phyloP scores from a whole-genome alignment of 2,113 vertebrate species.

The Corythaeola cristata region DNA sequence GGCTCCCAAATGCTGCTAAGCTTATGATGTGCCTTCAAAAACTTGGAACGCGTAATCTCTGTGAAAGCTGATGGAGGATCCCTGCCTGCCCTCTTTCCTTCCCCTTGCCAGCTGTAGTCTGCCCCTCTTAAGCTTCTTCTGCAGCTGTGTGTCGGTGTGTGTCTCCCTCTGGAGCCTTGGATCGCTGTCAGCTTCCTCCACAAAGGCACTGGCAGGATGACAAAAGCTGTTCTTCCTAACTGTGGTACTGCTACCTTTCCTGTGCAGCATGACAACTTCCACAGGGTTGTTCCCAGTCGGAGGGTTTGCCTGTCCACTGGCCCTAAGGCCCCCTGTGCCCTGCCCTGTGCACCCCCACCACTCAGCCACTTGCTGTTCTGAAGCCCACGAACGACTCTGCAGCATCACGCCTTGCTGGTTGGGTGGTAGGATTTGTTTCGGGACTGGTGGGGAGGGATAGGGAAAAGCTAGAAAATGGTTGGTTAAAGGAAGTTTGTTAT shows the following conservation, averaged over 20 bases:
- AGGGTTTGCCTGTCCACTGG: neutral
- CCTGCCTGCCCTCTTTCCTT: constrained; percentile 31
- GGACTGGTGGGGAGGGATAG: neutral
- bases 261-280: neutral
- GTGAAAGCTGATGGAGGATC: constrained; percentile 39
- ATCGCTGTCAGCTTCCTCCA: neutral
- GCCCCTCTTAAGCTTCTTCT: constrained; percentile 9
- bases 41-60: neutral
- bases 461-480: neutral
- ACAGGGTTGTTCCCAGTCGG: neutral
- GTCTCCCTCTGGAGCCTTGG: neutral
- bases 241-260: neutral
- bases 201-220: neutral
- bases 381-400: neutral
- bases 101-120: constrained; percentile 23
- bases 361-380: neutral
- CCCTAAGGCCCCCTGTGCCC: neutral
- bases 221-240: neutral
- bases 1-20: constrained; percentile 63
- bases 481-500: neutral
- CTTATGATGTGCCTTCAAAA: constrained; percentile 66
- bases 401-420: neutral
- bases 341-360: neutral
- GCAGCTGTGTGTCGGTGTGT: constrained; percentile 35
- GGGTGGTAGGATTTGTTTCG: neutral